Percentiles rank a stretch among this genome's conserved stretches.
phyloP scores from a whole-genome alignment of 2,888 invertebrate species.

The Shargacucullia verbasci region DNA sequence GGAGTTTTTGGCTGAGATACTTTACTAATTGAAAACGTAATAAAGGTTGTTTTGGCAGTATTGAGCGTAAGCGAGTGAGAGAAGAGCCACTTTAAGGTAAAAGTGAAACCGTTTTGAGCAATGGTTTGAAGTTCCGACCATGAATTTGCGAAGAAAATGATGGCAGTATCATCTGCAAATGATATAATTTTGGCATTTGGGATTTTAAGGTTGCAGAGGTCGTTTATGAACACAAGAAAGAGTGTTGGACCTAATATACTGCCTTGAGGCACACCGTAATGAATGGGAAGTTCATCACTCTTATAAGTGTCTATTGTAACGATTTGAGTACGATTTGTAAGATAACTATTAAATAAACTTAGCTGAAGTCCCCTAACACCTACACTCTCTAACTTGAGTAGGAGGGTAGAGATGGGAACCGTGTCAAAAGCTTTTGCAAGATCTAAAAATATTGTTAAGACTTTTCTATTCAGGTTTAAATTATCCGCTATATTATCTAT shows the following conservation, averaged over 20 bases:
- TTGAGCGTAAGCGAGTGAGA: not conserved
- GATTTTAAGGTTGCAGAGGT: not conserved
- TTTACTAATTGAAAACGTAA: not conserved
- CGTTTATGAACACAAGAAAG: not conserved
- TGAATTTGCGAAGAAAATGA: not conserved
- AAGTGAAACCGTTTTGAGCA: not conserved
- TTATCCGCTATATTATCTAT: too few relatives aligned
- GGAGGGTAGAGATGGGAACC: not conserved
- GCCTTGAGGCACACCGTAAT: too few relatives aligned
- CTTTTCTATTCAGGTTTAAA: too few relatives aligned
- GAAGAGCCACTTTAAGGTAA: not conserved
- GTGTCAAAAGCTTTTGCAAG: too few relatives aligned
- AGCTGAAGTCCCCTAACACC: too few relatives aligned
- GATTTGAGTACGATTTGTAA: not conserved
- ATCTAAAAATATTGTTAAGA: too few relatives aligned
- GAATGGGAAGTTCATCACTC: not conserved
- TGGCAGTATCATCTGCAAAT: not conserved
- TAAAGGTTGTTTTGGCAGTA: not conserved
- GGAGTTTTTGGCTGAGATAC: not conserved
- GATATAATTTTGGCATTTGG: not conserved
- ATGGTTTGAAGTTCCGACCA: not conserved
- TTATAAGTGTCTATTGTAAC: not conserved
- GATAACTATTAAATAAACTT: not conserved
- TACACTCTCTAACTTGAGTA: not conserved
- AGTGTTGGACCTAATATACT: not conserved